Base-by-base conservation (phyloP, 2,888 invertebrate genomes). In the Drosophila imparisetae region DNA sequence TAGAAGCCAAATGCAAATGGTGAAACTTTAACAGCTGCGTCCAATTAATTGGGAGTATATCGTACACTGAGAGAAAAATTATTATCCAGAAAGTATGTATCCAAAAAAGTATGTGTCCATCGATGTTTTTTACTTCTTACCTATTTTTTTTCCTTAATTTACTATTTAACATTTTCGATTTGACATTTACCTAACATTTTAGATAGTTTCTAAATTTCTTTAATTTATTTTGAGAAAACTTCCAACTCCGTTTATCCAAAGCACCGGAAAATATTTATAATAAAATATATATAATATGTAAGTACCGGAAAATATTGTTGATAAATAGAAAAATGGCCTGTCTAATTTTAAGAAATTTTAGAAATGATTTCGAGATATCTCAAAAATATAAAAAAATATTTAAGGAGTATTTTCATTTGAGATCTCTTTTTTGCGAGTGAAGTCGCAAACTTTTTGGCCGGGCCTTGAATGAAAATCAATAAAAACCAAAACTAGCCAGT, bases 401-500 rank as follows among this genome's bases (percentile, higher is more conserved):
- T 38, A 8, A 38, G 18, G 18, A 18, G 3, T 38, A 38, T 38
- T 38, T 38, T 38, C 7, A 38, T 3, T 18, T 18, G 3, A 8
- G 18, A 7, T 38, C 8, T 38, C 8, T 38, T 38, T 27, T 36
- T 27, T 36, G 4, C 24, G 73, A 75, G 78, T 75, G 79, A 68
- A 74, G 53, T 30, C 45, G 40, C 60, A 70, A 70, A 66, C 68
- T 63, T 54, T 55, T 55, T 73, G 68, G 42, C 65, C 50, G 60
- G 61, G 80, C 81, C 21, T 21, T 86, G 83, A 86, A 89, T 78
- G 73, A 89, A 86, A 86, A 86, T 86, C 86, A 76, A 86, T 86
- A 86, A 89, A 86, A 89, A 85, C 81, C 83, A 81, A 86, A 86
- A 89, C 83, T 83, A 89, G 81, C 87, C 77, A 76, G 72, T 68